Evolutionary conservation across 2,113 vertebrate genomes (phyloP).

Genomic region (Pteropus alecto): DNA sequence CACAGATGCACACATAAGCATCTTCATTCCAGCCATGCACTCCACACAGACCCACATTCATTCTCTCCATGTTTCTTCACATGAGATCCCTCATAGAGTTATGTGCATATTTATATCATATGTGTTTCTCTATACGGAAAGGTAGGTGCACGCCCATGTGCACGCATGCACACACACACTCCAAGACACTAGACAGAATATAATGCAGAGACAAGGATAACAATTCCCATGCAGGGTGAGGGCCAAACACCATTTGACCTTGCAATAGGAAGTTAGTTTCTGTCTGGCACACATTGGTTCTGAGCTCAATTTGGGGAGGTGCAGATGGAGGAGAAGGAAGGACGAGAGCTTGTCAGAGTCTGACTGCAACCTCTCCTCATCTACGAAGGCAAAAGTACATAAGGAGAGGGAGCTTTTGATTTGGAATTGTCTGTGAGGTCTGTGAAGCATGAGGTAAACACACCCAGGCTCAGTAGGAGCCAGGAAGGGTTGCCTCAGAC

Average conservation of each 20-base stretch:
- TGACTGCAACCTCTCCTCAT: neutral
- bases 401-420: neutral
- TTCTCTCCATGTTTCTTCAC: neutral
- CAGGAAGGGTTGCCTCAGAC: neutral
- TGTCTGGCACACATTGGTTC: neutral
- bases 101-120: neutral
- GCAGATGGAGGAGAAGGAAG: neutral
- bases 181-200: neutral
- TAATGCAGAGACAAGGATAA: neutral
- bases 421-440: neutral
- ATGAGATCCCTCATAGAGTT: neutral
- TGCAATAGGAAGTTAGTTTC: neutral
- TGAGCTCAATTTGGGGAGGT: neutral
- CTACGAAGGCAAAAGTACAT: neutral
- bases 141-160: accelerated
- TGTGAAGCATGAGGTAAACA: neutral
- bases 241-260: neutral
- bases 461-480: neutral
- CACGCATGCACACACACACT: too few species aligned
- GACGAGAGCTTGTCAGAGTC: neutral
- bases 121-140: neutral
- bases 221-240: neutral
- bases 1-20: neutral
- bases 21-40: neutral
- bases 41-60: neutral